Base-by-base conservation (phyloP, 2,797 vertebrate genomes). In the Pseudotriccus pelzelni region DNA sequence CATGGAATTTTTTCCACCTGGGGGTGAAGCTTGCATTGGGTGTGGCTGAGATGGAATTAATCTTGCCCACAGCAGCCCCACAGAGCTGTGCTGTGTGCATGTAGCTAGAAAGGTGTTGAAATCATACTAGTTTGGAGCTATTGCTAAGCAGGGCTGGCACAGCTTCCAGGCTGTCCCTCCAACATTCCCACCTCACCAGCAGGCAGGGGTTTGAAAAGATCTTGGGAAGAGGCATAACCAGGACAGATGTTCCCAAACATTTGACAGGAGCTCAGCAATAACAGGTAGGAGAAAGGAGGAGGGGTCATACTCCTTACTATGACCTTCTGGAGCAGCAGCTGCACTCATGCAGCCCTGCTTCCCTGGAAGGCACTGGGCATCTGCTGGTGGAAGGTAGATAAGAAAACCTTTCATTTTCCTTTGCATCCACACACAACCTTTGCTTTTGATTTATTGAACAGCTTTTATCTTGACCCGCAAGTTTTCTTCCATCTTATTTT, bases 261-360 rank as follows among this genome's bases (percentile, higher is more conserved):
- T 23, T 55, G 23, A 39, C 3, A 16, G 28, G 32, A 36, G 53
- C n/a, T 46, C n/a, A 23, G 21, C 41, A 64, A 23, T 3, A 11
- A 63, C 43, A 52, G 20, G 50, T 18, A 39, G 39, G 24, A 44
- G 43, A 49, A 50, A 64, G 50, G 17, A 64, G 28, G 50, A 84
- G n/a, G 14, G 15, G 14, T 12, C 30, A 52, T 17, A 34, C 1
- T 77, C 5, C n/a, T 50, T 4, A 39, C 22, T 28, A 39, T 30
- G 50, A 70, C 3, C 37, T 52, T 46, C 64, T 39, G 23, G 49
- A 89, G 37, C 43, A 56, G 18, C 7, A 4, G 12, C 62, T 24
- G 6, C 15, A 18, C 3, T 4, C 9, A n/a, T 44, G 62, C 18
- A n/a, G 62, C 3, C 20, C 24, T 19, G 0, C 4, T 18, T 22